phyloP scores from a whole-genome alignment of 2,888 invertebrate genomes.

The Lacanobia wlatinum region DNA sequence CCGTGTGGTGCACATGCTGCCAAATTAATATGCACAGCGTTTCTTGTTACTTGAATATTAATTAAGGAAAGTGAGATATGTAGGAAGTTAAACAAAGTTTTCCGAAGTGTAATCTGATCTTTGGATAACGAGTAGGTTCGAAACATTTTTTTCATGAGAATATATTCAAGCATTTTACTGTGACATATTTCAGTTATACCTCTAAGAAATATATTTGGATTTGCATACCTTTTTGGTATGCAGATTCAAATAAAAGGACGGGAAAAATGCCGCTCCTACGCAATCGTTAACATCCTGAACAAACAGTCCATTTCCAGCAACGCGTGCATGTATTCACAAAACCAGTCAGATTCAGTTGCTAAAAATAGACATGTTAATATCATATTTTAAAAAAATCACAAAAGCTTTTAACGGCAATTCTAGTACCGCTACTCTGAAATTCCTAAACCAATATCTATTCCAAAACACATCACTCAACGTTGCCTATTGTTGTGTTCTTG shows the following conservation, averaged over 20 bases:
- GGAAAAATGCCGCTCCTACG: background rate
- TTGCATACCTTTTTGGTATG: no score
- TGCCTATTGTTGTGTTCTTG: background rate
- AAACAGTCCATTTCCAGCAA: constrained; percentile 22
- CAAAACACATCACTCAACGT: background rate
- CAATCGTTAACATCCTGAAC: constrained; percentile 21
- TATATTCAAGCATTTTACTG: background rate
- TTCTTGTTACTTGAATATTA: constrained; percentile 37
- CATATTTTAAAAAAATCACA: background rate
- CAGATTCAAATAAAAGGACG: constrained; percentile 2
- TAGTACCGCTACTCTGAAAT: background rate
- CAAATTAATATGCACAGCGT: constrained; percentile 46
- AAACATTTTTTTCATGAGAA: no score
- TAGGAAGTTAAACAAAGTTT: background rate
- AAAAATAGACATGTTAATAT: background rate
- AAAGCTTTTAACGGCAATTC: constrained; percentile 8
- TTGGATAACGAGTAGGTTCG: background rate
- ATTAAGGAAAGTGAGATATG: constrained; percentile 15
- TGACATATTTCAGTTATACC: background rate
- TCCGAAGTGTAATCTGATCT: background rate
- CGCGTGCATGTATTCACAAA: constrained; percentile 6
- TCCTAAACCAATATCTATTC: background rate
- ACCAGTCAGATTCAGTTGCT: background rate
- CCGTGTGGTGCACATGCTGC: constrained; percentile 59
- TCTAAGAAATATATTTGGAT: background rate